These are phyloP conservation scores for Pomatorhinus ruficollis DNA, from an alignment of 2,113 vertebrate genomes.

Conservation along the genomic window DNA sequence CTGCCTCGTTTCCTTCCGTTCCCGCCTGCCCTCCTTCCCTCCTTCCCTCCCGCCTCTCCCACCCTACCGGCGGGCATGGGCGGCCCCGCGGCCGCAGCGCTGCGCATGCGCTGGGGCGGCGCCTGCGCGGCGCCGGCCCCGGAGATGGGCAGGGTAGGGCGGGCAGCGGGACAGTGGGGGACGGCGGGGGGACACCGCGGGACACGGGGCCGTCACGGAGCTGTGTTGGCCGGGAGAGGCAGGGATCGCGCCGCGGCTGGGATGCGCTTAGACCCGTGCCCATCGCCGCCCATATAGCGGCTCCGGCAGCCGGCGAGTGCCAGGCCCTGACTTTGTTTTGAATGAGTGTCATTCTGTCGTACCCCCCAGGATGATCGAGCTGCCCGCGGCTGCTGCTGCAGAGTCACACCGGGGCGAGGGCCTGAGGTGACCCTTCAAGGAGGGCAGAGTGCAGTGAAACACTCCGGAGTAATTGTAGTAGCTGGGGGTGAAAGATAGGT, in stretches of 20 bases:
- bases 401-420: neutral
- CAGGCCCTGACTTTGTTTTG: neutral
- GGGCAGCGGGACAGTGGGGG: no score
- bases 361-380: neutral
- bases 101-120: neutral
- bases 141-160: neutral
- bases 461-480: no score
- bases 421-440: neutral
- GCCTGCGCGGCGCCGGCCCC: neutral
- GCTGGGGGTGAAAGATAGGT: neutral
- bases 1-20: no score
- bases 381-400: neutral
- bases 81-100: neutral
- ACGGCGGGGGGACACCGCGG: neutral
- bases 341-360: neutral
- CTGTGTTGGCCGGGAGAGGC: neutral
- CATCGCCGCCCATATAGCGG: neutral
- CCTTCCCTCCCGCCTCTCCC: neutral
- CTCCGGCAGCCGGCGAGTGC: neutral
- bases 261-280: neutral
- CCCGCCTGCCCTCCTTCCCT: neutral
- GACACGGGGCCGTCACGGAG: neutral
- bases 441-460: neutral
- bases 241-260: no score
- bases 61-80: neutral